phyloP scores from a whole-genome alignment of 1,140 invertebrate species.

The Sycophila sp. region DNA sequence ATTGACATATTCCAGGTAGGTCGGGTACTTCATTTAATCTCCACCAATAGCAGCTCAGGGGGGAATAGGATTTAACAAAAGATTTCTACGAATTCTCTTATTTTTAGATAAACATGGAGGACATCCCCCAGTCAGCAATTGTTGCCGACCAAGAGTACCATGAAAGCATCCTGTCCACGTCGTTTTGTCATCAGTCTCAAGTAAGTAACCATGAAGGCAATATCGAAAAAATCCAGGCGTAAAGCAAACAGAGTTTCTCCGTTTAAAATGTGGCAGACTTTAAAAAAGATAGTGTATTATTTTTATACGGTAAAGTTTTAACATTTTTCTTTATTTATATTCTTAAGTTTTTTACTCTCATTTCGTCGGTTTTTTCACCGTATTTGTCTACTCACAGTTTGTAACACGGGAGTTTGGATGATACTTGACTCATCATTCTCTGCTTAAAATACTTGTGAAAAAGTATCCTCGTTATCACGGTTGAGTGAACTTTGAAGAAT shows the following conservation, averaged over 20 bases:
- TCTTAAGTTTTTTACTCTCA: no score
- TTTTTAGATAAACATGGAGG: constrained; percentile 57
- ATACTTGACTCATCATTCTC: no score
- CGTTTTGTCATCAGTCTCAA: constrained; percentile 59
- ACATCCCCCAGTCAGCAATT: constrained; percentile 60
- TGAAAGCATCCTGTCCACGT: constrained; percentile 63
- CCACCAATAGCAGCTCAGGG: constrained; percentile 43
- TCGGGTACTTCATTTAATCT: constrained; percentile 33
- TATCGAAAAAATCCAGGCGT: neutral
- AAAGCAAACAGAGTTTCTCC: neutral
- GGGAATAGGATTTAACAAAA: no score
- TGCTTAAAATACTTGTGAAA: no score
- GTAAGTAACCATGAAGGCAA: constrained; percentile 38
- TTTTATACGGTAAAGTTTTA: neutral
- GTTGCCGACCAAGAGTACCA: constrained; percentile 64
- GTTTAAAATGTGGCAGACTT: neutral
- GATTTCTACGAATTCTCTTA: no score
- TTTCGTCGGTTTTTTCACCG: neutral
- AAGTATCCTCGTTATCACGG: no score
- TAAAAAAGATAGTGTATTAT: neutral
- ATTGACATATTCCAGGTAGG: constrained; percentile 72
- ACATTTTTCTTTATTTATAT: neutral
- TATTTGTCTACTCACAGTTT: no score
- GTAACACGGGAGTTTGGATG: no score
- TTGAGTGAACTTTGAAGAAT: no score